Evolutionary conservation across 1,140 invertebrate species (phyloP).

Genomic region (Aphidius ervi): DNA sequence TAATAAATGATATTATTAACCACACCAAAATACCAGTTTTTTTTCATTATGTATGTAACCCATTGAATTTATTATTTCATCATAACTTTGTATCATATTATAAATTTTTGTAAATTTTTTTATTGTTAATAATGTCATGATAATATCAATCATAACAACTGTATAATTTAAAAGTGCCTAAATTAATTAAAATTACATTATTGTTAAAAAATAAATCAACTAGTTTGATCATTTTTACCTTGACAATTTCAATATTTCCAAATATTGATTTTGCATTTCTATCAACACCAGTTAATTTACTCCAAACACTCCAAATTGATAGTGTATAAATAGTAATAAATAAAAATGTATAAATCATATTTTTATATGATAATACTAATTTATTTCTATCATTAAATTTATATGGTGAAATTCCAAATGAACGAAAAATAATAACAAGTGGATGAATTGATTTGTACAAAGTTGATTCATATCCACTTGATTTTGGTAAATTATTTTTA

Average conservation of each 20-base stretch:
- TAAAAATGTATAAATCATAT: constrained; percentile 24
- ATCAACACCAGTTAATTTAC: neutral
- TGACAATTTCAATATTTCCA: constrained; percentile 31
- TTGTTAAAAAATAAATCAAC: constrained; percentile 1
- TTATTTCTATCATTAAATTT: constrained; percentile 29
- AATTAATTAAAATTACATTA: constrained; percentile 6
- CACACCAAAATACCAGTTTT: constrained; percentile 27
- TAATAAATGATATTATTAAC: constrained; percentile 21
- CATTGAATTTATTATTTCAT: constrained; percentile 29
- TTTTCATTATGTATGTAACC: constrained; percentile 35
- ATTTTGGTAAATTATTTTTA: neutral
- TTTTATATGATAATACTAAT: constrained; percentile 30
- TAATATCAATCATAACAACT: constrained; percentile 27
- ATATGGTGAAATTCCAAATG: constrained; percentile 45
- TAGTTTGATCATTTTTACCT: constrained; percentile 28
- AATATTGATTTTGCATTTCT: constrained; percentile 17
- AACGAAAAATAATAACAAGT: constrained; percentile 29
- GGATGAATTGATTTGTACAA: constrained; percentile 40
- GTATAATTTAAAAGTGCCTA: constrained; percentile 38
- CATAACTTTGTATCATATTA: constrained; percentile 42
- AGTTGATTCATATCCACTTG: constrained; percentile 32
- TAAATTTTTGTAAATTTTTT: constrained; percentile 33
- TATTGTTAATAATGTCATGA: constrained; percentile 18
- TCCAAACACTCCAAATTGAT: constrained; percentile 23
- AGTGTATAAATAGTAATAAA: constrained; percentile 22